phyloP scores from a whole-genome alignment of 2,797 vertebrate genomes.

The Micropoecilia bifurca region DNA sequence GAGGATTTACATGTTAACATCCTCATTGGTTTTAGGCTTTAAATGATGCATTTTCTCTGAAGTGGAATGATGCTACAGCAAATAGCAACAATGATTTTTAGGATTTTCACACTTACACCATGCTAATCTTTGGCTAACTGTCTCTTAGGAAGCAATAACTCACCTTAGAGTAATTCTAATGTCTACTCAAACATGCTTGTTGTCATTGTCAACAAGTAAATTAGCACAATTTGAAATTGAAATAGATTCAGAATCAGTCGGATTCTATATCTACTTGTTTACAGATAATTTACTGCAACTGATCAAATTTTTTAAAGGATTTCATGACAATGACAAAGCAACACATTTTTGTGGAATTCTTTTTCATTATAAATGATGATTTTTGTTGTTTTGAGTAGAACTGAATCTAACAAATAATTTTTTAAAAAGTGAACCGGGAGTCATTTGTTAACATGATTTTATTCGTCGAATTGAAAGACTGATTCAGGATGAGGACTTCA shows the following conservation, averaged over 20 bases:
- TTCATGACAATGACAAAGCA: background rate
- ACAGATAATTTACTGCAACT: background rate
- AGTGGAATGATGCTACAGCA: background rate
- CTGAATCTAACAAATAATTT: background rate
- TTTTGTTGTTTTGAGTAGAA: background rate
- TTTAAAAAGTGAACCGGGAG: background rate
- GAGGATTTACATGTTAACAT: background rate
- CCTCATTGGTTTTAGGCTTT: background rate
- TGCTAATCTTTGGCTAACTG: too few species aligned
- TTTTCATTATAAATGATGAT: background rate
- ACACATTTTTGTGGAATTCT: background rate
- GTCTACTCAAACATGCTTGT: background rate
- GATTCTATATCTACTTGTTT: background rate
- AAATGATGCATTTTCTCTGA: background rate
- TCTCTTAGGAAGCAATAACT: too few species aligned
- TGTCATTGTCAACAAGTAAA: background rate
- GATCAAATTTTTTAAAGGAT: background rate
- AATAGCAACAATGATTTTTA: background rate
- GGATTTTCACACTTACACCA: background rate
- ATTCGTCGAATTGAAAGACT: constrained; percentile 13
- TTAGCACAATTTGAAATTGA: background rate
- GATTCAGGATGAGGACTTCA: background rate
- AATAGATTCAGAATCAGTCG: background rate
- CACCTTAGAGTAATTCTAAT: background rate
- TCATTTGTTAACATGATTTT: background rate